Evolutionary conservation across 2,888 invertebrate genomes (phyloP).

Genomic region (Blera fallax): DNA sequence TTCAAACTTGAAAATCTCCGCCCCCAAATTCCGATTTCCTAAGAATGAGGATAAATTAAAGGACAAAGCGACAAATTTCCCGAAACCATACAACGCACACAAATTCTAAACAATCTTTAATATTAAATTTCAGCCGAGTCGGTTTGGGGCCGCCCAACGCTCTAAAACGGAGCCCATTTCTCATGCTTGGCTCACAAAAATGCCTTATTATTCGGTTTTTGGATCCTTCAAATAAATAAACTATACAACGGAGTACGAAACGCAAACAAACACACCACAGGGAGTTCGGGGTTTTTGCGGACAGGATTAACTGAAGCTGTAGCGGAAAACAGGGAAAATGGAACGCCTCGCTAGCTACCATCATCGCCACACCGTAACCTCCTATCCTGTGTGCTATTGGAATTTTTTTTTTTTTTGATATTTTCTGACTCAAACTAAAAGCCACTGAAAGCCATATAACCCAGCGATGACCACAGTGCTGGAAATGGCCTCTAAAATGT

Average conservation of each 20-base stretch:
- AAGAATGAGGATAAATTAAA: slow-evolving; percentile 30
- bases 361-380: slow-evolving; percentile 10
- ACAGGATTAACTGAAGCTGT: slow-evolving; percentile 2
- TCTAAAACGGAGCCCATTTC: neutral
- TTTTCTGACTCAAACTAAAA: slow-evolving; percentile 34
- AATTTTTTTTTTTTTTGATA: neutral
- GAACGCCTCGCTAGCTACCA: neutral
- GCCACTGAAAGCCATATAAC: slow-evolving; percentile 59
- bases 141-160: neutral
- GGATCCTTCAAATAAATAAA: slow-evolving; percentile 40
- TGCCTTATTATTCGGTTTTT: slow-evolving; percentile 50
- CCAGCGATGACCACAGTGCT: slow-evolving; percentile 41
- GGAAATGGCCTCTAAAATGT: slow-evolving; percentile 31
- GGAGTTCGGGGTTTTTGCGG: slow-evolving; percentile 60
- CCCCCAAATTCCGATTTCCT: neutral
- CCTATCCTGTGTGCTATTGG: neutral
- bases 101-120: slow-evolving; percentile 46
- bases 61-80: slow-evolving; percentile 43
- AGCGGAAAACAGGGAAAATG: neutral
- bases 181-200: slow-evolving; percentile 30
- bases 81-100: slow-evolving; percentile 21
- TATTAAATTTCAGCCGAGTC: slow-evolving; percentile 35
- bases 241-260: slow-evolving; percentile 41
- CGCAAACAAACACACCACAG: slow-evolving; percentile 65
- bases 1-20: neutral